Conservation (phyloP, 2,113 vertebrate genomes). For the Cichladusa arquata region DNA sequence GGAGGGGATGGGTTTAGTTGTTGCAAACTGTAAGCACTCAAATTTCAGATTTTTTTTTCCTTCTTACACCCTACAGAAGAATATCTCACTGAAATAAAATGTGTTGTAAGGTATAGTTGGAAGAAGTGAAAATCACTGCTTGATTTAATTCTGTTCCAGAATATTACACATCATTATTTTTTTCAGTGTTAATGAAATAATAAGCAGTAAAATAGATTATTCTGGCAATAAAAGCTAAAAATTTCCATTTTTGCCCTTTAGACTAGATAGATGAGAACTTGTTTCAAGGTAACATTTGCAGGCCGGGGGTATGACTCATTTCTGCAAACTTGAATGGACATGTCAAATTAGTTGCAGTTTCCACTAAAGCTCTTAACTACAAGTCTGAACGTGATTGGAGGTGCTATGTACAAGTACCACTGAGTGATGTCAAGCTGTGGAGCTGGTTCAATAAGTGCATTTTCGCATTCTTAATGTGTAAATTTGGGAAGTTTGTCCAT, state of each 20-base stretch:
- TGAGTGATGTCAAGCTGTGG: not conserved
- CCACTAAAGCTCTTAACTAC: not conserved
- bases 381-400: not conserved
- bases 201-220: not conserved
- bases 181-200: not conserved
- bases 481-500: not conserved
- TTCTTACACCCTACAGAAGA: not conserved
- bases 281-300: not conserved
- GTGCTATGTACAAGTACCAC: fast-evolving
- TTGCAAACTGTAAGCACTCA: not conserved
- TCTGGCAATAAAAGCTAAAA: not conserved
- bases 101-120: not conserved
- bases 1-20: not conserved
- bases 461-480: not conserved
- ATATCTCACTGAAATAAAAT: not conserved
- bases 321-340: slow-evolving; percentile 4
- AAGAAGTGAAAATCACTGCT: not conserved
- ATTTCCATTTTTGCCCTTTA: not conserved
- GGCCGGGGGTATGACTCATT: not conserved
- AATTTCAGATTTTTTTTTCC: not conserved
- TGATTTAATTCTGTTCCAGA: not conserved
- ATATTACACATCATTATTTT: not conserved
- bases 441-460: not conserved
- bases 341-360: not conserved
- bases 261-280: not conserved